Evolutionary conservation across 2,113 vertebrate genomes (phyloP).

Genomic region (Lucifuga dentata): DNA sequence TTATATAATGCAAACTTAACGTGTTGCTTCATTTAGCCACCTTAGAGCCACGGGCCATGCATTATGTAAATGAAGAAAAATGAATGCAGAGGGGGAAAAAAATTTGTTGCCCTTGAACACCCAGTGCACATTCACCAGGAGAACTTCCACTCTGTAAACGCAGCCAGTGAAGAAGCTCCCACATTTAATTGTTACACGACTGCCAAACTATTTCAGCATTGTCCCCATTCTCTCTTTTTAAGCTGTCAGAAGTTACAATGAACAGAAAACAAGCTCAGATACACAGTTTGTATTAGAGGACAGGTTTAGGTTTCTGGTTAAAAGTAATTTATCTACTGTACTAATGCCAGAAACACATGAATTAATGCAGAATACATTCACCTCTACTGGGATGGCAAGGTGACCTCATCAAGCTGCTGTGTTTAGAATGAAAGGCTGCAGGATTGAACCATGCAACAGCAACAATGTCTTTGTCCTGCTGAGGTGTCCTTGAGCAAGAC

Average conservation of each 20-base stretch:
- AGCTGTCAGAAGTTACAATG: slow-evolving; percentile 3
- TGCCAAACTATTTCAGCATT: slow-evolving; percentile 21
- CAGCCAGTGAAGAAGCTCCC: slow-evolving; percentile 50
- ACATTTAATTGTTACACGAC: slow-evolving; percentile 40
- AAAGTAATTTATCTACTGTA: slow-evolving; percentile 17
- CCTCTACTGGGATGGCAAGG: too few species aligned
- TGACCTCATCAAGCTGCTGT: background rate
- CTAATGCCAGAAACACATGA: slow-evolving; percentile 29
- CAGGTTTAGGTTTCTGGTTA: slow-evolving; percentile 24
- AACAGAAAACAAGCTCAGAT: background rate
- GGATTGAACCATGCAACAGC: slow-evolving; percentile 7
- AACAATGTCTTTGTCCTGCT: slow-evolving; percentile 9
- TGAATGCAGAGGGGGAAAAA: slow-evolving; percentile 46
- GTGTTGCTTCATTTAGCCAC: slow-evolving; percentile 60
- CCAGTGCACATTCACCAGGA: slow-evolving; percentile 39
- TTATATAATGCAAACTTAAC: slow-evolving; percentile 43
- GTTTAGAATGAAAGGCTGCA: slow-evolving; percentile 18
- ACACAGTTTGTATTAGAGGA: background rate
- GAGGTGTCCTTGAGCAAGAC: slow-evolving; percentile 19
- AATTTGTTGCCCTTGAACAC: slow-evolving; percentile 59
- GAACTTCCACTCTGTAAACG: slow-evolving; percentile 43
- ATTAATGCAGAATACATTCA: slow-evolving; percentile 5
- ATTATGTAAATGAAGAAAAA: slow-evolving; percentile 72
- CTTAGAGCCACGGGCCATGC: slow-evolving; percentile 50
- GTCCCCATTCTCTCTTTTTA: slow-evolving; percentile 6